Evolutionary conservation across 1,140 invertebrate species (phyloP).

Genomic region (Ephestia elutella): DNA sequence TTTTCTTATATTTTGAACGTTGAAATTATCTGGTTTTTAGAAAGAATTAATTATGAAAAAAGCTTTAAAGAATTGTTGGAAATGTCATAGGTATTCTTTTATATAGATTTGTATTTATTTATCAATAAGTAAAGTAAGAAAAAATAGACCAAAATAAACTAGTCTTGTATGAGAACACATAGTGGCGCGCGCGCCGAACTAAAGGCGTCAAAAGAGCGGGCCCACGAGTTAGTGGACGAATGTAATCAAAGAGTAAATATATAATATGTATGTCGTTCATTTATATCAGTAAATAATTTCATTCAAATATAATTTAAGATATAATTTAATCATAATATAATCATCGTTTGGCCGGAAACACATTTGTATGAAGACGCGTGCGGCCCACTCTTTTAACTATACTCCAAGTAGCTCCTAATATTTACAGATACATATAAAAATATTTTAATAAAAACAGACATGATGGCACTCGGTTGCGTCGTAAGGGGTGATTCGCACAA

Average conservation of each 20-base stretch:
- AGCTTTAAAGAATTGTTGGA: not conserved
- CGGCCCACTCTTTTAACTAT: constrained; percentile 50
- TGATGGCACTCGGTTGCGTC: constrained; percentile 66
- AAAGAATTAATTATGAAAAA: no score
- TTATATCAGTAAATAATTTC: not conserved
- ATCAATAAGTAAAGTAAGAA: not conserved
- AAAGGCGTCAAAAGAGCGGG: constrained; percentile 44
- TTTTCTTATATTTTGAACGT: not conserved
- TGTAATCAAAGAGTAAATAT: not conserved
- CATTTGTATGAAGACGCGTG: constrained; percentile 32
- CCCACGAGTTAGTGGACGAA: not conserved
- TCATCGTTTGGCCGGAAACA: constrained; percentile 48
- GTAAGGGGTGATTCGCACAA: not conserved
- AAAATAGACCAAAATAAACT: constrained; percentile 14
- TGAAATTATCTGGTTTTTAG: no score
- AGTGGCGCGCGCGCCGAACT: not conserved
- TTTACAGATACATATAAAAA: constrained; percentile 66
- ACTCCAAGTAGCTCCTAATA: constrained; percentile 42
- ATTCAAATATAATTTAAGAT: constrained; percentile 9
- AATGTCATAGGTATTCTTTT: not conserved
- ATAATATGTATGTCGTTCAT: not conserved
- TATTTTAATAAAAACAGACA: constrained; percentile 59
- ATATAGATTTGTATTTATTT: not conserved
- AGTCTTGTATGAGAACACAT: constrained; percentile 40
- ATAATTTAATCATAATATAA: constrained; percentile 24